Conservation (phyloP, 2,113 vertebrate species). For the Myrmophylax atrothorax region DNA sequence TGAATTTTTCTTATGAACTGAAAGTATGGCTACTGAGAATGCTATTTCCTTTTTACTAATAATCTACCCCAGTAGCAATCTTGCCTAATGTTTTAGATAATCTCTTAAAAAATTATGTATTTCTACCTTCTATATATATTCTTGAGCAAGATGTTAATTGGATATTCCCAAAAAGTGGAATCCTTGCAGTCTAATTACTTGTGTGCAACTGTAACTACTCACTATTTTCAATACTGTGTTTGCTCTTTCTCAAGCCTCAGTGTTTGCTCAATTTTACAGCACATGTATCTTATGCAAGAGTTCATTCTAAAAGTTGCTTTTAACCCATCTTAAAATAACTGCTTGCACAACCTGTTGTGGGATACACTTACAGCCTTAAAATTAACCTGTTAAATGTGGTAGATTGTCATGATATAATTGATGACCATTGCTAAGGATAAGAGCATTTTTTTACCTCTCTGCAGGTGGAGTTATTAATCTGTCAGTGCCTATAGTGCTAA, state of each 20-base stretch:
- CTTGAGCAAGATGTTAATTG: neutral
- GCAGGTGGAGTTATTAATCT: constrained; percentile 95
- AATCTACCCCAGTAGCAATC: neutral
- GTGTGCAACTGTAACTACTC: neutral
- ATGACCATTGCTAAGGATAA: neutral
- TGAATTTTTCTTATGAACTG: neutral
- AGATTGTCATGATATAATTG: neutral
- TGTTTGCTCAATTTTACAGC: neutral
- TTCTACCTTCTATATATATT: neutral
- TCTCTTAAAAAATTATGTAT: neutral
- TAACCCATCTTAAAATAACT: neutral
- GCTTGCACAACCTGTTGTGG: neutral
- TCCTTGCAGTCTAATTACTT: neutral
- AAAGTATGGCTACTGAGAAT: neutral
- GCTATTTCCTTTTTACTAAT: neutral
- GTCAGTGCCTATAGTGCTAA: constrained; percentile 93
- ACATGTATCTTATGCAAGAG: neutral
- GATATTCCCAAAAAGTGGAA: neutral
- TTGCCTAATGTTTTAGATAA: neutral
- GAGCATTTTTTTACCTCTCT: neutral
- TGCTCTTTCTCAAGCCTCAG: neutral
- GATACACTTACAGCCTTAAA: neutral
- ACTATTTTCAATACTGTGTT: neutral
- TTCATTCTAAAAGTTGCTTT: neutral
- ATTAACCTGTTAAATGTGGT: neutral